Evolutionary conservation across 2,888 invertebrate genomes (phyloP), one percentile per base, ranked within the genome.

Genomic region (Torymus aiolomorphi): DNA sequence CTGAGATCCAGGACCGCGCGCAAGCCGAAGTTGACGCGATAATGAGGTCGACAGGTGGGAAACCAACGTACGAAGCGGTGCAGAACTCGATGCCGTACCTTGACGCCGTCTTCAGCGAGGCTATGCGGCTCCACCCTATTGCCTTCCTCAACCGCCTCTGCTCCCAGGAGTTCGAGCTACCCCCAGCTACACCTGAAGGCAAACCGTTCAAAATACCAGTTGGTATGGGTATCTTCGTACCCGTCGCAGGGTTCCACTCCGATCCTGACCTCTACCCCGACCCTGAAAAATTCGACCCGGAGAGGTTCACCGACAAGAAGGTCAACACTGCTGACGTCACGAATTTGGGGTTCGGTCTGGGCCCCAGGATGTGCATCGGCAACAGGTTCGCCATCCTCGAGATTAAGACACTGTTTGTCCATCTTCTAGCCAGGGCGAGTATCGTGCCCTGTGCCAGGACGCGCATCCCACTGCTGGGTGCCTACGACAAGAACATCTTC

Each of bases 1-100:
- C 86, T 0, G 83, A 86, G 0, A 73, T 88, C 54, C 88, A 88
- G 71, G 76, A 80, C 4, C 86, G 82, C 67, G 77, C 88, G 0
- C 87, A 86, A 14, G 78, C 83, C 0, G 89, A 90, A 70, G 85
- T 90, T 85, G 92, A 93, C 72, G 92, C 92, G 90, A 91, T 93
- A 0, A 84, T 92, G 2, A 81, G 84, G 8, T 1, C 16, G 0
- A 65, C 16, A 3, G 20, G 69, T 12, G 54, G 65, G 1, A 65
- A 77, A 42, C 71, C 73, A 0, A 71, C 66, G 2, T 82, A 82
- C 56, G 82, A 76, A 4, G 71, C 57, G 8, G 18, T 82, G 8
- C 76, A 63, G 20, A 51, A 51, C 14, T 42, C 69, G 14, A 74
- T 71, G 61, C 66, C 76, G 0, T 77, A 76, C 24, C 13, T 82